Conservation (phyloP, 2,888 invertebrate genomes). For the Azorinus chamasolen region DNA sequence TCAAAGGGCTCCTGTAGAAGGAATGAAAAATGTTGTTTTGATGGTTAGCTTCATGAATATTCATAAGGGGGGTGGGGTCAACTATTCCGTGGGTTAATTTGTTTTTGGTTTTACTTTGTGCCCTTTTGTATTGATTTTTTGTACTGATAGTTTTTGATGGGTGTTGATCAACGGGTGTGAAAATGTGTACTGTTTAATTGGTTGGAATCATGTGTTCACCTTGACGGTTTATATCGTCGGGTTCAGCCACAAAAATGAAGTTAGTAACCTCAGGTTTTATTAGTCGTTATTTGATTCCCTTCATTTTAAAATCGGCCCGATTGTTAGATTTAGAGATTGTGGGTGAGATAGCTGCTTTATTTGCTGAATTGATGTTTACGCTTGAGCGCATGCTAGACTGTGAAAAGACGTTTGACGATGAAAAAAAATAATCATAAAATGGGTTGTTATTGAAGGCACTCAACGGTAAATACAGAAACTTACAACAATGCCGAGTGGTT, state of each 20-base stretch:
- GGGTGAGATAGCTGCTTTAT: conserved; percentile 44
- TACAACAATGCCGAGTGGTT: conserved; percentile 3
- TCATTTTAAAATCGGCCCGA: conserved; percentile 47
- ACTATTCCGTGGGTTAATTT: too few relatives aligned
- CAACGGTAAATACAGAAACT: conserved; percentile 34
- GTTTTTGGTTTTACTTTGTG: too few relatives aligned
- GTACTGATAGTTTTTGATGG: too few relatives aligned
- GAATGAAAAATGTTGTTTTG: too few relatives aligned
- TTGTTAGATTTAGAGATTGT: conserved; percentile 58
- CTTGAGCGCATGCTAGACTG: conserved; percentile 22
- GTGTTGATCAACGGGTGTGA: too few relatives aligned
- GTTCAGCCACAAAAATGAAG: conserved; percentile 8
- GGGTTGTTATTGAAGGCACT: conserved; percentile 17
- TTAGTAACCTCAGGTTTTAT: conserved; percentile 31
- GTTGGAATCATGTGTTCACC: too few relatives aligned
- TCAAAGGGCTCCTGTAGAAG: too few relatives aligned
- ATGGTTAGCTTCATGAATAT: too few relatives aligned
- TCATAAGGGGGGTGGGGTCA: too few relatives aligned
- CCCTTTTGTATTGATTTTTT: too few relatives aligned
- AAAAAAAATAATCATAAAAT: conserved; percentile 13
- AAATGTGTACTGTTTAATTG: too few relatives aligned
- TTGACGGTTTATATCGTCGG: too few relatives aligned
- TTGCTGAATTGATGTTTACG: conserved; percentile 57
- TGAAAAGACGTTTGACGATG: conserved; percentile 28
- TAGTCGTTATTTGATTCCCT: conserved; percentile 51